Base-by-base conservation (phyloP, 2,113 vertebrate species). In the Varanus komodoensis region DNA sequence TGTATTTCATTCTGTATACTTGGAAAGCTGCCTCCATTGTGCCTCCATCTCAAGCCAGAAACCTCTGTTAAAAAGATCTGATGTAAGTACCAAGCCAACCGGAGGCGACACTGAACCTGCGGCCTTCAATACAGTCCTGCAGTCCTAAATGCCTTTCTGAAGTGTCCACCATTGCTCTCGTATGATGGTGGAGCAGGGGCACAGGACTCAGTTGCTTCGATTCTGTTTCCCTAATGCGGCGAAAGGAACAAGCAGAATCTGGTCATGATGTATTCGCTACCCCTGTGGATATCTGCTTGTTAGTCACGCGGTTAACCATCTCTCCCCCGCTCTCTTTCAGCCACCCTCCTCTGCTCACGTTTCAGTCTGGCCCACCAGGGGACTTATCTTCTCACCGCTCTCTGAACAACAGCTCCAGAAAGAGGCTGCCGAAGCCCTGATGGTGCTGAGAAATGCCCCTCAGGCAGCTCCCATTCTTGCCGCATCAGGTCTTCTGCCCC, bases 341-440 rank as follows among this genome's bases (percentile, higher is more conserved):
- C 74, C 82, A 15, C 50, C 8, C 54, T 69, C 91, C 11, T 83
- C 84, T 0, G 19, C 61, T 78, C 88, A 69, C 8, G 25, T 89
- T 38, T 82, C 84, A 4, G 57, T 87, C 69, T 86, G 87, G 69
- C 29, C 87, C 19, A 29, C 83, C 29, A 75, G 69, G 34, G 87
- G 83, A 3, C 54, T 93, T 8, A 57, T 88, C 78, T 91, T 91
- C 34, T 83, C 89, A 1, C 78, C 90, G 6, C 74, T 87, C 44
- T 89, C 92, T 0, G 96, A 97, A 75, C 23, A 90, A 71, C 95
- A 96, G 92, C 91, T 96, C 68, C 96, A 96, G 88, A 68, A 38
- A 73, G 96, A 97, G 79, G 96, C 96, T 78, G 95, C 96, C 1
- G 96, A 97, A 82, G 95, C 95, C 92, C 93, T 96, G 50, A 88